A percentile compares a stretch with the other conserved stretches of the same genome.
Conservation (phyloP, 1,140 invertebrate species). For the Tetramorium parvispinum region DNA sequence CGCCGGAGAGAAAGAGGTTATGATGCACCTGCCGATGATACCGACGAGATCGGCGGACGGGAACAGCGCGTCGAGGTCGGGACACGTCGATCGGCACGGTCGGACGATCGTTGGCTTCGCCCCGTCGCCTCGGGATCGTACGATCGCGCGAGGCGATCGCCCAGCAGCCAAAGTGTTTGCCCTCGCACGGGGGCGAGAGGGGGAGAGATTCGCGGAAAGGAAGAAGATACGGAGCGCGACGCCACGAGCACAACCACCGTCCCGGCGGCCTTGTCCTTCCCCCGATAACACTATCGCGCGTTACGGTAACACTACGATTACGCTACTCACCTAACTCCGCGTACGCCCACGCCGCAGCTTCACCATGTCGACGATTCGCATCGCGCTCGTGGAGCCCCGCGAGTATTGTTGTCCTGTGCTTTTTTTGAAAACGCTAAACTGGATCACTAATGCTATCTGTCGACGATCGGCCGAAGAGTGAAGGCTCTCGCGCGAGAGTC, state of each 20-base stretch:
- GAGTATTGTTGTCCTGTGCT: conserved; percentile 72
- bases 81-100: not conserved
- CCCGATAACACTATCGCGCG: conserved; percentile 14
- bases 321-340: conserved; percentile 79
- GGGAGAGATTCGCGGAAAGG: not conserved
- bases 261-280: not conserved
- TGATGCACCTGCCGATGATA: conserved; percentile 55
- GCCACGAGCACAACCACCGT: not conserved
- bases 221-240: not conserved
- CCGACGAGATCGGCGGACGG: not conserved
- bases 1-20: conserved; percentile 64
- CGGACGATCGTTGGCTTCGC: not conserved
- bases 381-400: conserved; percentile 64
- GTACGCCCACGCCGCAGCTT: conserved; percentile 74
- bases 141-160: conserved; percentile 39
- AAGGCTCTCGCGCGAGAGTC: not conserved
- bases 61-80: not conserved
- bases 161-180: conserved; percentile 28
- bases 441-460: conserved; percentile 65
- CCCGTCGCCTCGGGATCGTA: not conserved
- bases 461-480: not conserved
- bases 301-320: not conserved
- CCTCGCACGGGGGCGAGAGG: not conserved
- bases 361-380: conserved; percentile 80
- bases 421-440: conserved; percentile 69